Conservation (phyloP, 2,113 vertebrate genomes). For the Sinocyclocheilus maitianheensis region DNA sequence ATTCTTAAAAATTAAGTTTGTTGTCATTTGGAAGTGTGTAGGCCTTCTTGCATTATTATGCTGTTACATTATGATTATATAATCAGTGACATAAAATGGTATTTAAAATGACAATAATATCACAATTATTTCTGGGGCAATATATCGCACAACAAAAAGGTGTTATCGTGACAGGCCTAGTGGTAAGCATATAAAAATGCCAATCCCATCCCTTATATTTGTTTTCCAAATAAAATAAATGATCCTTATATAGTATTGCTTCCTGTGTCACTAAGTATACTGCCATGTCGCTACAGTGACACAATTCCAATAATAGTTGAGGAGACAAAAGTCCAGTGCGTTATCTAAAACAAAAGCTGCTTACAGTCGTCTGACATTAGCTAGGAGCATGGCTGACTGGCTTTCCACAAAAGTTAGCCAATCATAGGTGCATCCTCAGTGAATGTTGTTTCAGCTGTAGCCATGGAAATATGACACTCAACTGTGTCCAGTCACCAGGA, state of each 20-base stretch:
- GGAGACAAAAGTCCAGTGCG: not conserved
- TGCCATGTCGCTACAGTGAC: not conserved
- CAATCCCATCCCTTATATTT: not conserved
- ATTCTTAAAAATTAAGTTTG: too few species aligned
- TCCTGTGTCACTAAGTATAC: not conserved
- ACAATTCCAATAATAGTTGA: not conserved
- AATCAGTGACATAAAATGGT: too few species aligned
- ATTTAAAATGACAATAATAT: too few species aligned
- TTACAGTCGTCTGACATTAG: not conserved
- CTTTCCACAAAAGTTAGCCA: not conserved
- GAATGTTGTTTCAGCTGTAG: not conserved
- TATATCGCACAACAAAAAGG: too few species aligned
- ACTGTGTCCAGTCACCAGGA: not conserved
- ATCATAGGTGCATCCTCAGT: not conserved
- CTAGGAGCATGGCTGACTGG: not conserved
- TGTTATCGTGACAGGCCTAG: too few species aligned
- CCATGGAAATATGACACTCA: constrained; percentile 6
- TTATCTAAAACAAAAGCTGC: constrained; percentile 19
- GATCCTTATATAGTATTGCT: not conserved
- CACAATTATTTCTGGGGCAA: too few species aligned
- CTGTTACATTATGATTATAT: too few species aligned
- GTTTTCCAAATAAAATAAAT: not conserved
- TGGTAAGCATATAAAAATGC: not conserved
- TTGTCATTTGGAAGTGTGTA: too few species aligned
- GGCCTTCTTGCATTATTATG: too few species aligned